These are phyloP conservation scores for Apodemus sylvaticus DNA, from an alignment of 2,113 vertebrate species.

Conservation along the genomic window DNA sequence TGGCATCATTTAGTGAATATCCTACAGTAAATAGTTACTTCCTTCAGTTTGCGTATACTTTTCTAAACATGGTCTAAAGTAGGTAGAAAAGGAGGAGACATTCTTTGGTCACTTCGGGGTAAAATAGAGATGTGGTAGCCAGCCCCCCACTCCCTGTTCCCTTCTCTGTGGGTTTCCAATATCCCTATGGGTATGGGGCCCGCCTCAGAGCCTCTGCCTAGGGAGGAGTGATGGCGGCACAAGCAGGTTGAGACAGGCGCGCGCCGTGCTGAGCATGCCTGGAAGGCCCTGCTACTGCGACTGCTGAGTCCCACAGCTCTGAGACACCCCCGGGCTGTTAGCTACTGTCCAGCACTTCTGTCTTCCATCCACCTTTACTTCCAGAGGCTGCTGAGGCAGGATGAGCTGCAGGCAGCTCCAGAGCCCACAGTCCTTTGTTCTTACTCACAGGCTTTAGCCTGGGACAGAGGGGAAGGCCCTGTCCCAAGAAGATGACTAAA, in stretches of 20 bases:
- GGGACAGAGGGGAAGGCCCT: background rate
- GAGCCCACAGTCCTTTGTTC: background rate
- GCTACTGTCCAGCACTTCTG: background rate
- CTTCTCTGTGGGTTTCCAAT: background rate
- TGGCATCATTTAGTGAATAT: background rate
- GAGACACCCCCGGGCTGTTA: too few species aligned
- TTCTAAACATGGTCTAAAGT: background rate
- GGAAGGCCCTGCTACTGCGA: fast-evolving
- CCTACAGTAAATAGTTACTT: background rate
- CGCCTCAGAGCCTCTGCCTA: background rate
- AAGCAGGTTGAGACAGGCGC: background rate
- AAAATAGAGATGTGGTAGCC: background rate
- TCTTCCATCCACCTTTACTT: background rate
- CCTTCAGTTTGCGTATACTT: background rate
- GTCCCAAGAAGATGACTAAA: background rate
- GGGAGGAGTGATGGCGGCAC: background rate
- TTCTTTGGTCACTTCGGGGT: background rate
- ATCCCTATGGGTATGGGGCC: background rate
- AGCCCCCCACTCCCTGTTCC: background rate
- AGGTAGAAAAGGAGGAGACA: background rate
- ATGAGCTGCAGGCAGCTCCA: background rate
- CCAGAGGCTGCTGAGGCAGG: background rate
- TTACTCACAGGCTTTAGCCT: background rate
- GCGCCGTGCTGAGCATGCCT: fast-evolving
- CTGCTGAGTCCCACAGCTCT: background rate